Base-by-base conservation (phyloP, 2,113 vertebrate species). In the Laticauda colubrina region DNA sequence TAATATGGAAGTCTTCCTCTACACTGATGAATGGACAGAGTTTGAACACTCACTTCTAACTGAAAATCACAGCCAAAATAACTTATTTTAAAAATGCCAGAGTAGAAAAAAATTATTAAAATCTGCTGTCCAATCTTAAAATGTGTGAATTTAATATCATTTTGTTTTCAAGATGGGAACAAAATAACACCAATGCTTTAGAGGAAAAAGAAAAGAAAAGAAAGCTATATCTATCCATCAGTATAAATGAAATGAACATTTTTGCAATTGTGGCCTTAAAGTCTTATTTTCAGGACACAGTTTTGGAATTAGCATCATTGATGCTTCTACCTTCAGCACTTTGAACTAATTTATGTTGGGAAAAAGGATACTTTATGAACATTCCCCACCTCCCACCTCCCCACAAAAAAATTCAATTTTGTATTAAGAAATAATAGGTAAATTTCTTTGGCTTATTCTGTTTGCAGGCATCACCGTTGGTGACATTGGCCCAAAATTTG, bases 401-500 rank as follows among this genome's bases (percentile, higher is more conserved):
- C 57, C 1, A 4, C 55, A 57, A 57, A 56, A 56, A 21, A 56
- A n/a, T 64, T 87, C 43, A 34, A 11, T 24, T 87, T 64, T 54
- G 2, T 2, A 6, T 61, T 90, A 29, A 54, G 26, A 92, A 86
- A 14, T 24, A 43, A 20, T 20, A 81, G 7, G 1, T 39, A 9
- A 43, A 15, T 54, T 6, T 9, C 2, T 85, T 24, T 5, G 55
- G 29, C 85, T 92, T 89, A n/a, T 87, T 4, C 0, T 45, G 18
- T 69, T 92, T 95, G 88, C 26, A 99, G 99, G 99, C 20, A 98
- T 99, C 88, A 98, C 98, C 0, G 98, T 99, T 45, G 99, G 99
- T 12, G 99, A 99, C 93, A 99, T 99, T 0, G 99, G 99, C 9
- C 99, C 99, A 20, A 99, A 99, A 91, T 99, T 99, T 95, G 99